These are phyloP conservation scores for Lycodopsis pacificus DNA, from an alignment of 2,797 vertebrate species.

Conservation along the genomic window DNA sequence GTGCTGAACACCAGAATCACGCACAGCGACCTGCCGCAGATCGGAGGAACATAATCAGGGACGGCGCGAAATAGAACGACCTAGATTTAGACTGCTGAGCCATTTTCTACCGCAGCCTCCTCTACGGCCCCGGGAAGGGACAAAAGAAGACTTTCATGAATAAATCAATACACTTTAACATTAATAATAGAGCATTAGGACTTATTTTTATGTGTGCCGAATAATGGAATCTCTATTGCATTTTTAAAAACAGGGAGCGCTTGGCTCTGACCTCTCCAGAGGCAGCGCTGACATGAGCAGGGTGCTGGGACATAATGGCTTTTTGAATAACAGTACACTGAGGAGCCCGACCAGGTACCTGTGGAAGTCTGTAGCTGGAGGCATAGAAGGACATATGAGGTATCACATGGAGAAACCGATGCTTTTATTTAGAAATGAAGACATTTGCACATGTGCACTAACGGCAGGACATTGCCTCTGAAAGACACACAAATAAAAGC, in stretches of 20 bases:
- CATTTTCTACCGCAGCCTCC: slow-evolving; percentile 29
- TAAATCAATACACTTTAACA: slow-evolving; percentile 79
- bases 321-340: slow-evolving; percentile 45
- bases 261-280: slow-evolving; percentile 66
- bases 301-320: slow-evolving; percentile 62
- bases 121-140: slow-evolving; percentile 50
- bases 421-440: no score
- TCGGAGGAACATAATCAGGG: slow-evolving; percentile 24
- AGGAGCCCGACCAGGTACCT: slow-evolving; percentile 26
- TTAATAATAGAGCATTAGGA: slow-evolving; percentile 82
- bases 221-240: slow-evolving; percentile 80
- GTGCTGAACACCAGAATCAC: slow-evolving; percentile 91
- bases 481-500: background rate
- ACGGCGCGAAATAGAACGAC: background rate
- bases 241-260: slow-evolving; percentile 70
- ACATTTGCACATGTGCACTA: background rate
- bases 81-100: slow-evolving; percentile 42
- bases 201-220: slow-evolving; percentile 69
- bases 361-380: slow-evolving; percentile 16
- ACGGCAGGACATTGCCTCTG: background rate
- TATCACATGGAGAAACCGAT: background rate
- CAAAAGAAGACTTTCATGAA: slow-evolving; percentile 76
- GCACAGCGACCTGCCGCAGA: slow-evolving; percentile 86
- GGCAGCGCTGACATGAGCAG: slow-evolving; percentile 55
- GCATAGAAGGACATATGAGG: background rate